Percentiles rank a stretch among this genome's conserved stretches.
Evolutionary conservation across 2,113 vertebrate genomes (phyloP).

Genomic region (Megatriorchis doriae): DNA sequence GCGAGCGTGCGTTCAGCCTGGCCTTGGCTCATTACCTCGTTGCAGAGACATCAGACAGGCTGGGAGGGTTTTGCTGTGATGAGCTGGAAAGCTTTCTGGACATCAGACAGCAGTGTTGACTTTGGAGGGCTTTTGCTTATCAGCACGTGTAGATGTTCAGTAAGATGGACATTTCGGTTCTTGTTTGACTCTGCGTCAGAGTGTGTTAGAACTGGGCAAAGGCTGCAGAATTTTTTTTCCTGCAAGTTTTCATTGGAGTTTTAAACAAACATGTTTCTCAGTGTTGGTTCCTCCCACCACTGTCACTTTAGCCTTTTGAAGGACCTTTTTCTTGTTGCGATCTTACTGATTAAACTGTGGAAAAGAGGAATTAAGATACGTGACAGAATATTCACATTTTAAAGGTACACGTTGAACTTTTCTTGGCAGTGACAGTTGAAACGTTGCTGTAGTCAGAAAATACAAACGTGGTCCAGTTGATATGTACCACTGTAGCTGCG

Average conservation of each 20-base stretch:
- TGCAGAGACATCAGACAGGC: neutral
- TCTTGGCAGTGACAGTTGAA: neutral
- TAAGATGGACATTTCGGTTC: neutral
- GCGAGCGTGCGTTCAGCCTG: neutral
- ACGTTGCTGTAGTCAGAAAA: neutral
- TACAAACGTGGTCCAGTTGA: neutral
- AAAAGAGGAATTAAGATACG: neutral
- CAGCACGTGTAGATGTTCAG: neutral
- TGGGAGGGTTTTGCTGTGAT: neutral
- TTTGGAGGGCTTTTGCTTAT: neutral
- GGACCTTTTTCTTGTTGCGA: neutral
- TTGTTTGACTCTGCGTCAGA: rapidly evolving
- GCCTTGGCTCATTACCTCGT: neutral
- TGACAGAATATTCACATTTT: neutral
- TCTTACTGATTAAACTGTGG: neutral
- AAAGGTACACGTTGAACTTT: neutral
- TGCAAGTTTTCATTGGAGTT: neutral
- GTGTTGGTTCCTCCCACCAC: neutral
- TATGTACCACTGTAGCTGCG: rapidly evolving
- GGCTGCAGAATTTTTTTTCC: neutral
- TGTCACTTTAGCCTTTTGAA: neutral
- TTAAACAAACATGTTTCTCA: neutral
- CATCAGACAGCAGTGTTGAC: neutral
- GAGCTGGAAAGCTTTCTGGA: neutral
- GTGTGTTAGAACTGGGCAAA: neutral